Base-by-base conservation (phyloP, 2,888 invertebrate genomes). In the Gymnoscelis rufifasciata region DNA sequence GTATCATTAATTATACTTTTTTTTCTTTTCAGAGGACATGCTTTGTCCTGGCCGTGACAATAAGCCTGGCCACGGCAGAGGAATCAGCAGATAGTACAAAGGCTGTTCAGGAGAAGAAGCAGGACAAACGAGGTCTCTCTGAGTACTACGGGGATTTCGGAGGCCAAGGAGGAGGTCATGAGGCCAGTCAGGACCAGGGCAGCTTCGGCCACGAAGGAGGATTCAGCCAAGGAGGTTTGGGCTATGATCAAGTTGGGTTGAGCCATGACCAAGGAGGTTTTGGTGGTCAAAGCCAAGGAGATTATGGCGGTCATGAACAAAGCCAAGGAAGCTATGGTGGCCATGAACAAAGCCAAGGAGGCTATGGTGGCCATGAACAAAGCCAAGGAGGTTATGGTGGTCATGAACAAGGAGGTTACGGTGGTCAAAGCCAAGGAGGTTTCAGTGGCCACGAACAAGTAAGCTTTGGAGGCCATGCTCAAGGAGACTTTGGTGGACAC, bases 31-130 rank as follows among this genome's bases (percentile, higher is more conserved):
- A 88, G 88, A 82, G 78, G 71, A 74, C 81, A 71, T 76, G 80
- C 79, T 76, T 86, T 62, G 70, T 86, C 87, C 71, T 84, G 86
- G 88, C 88, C 81, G 83, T 89, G 84, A 89, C 79, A 65, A 65
- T 87, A 72, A 74, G 86, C 83, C 87, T 87, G 78, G 86, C 81
- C 83, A 84, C 83, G 83, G 89, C 88, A 83, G 88, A 88, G 81
- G 88, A 88, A 66, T 86, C 83, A 78, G 88, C 77, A 57, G 84
- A 84, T 59, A 76, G 79, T 59, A 74, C 71, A 46, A 88, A 88
- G 80, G 86, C 86, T 75, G 82, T 74, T 36, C 83, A 80, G 61
- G 88, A 86, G 56, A 90, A 90, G 74, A 90, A 89, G 64, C 89
- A 90, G 64, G 90, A 90, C 60, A 90, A 90, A 64, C 75, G 90